Percentiles rank a stretch among this genome's conserved stretches.
Conservation (phyloP, 2,113 vertebrate species). For the Phyllostomus discolor region DNA sequence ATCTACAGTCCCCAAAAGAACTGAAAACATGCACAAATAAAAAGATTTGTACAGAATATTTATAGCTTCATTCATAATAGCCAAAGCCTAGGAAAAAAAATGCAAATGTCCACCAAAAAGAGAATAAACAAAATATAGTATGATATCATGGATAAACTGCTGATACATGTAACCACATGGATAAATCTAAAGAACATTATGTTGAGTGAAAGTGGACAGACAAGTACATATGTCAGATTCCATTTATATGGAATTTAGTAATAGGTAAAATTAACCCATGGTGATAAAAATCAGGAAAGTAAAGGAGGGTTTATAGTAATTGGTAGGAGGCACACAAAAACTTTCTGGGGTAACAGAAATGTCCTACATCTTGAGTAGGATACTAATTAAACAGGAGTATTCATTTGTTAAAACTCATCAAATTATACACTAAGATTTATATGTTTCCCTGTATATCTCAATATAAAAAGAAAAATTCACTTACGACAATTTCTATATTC, state of each 20-base stretch:
- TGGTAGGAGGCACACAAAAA: not conserved
- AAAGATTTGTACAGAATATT: not conserved
- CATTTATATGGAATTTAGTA: not conserved
- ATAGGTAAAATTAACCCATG: not conserved
- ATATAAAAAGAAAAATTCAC: not conserved
- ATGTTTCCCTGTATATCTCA: not conserved
- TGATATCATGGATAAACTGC: not conserved
- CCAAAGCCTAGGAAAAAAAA: not conserved
- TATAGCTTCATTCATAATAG: not conserved
- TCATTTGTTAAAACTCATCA: not conserved
- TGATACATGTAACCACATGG: not conserved
- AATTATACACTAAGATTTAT: not conserved
- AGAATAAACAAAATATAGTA: not conserved
- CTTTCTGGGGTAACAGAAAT: not conserved
- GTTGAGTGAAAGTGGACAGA: not conserved
- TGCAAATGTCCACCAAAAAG: not conserved
- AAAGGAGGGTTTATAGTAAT: not conserved
- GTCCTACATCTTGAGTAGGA: not conserved
- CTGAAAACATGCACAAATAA: not conserved
- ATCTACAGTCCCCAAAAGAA: not conserved
- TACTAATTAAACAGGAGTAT: not conserved
- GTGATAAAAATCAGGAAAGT: not conserved
- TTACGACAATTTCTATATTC: slow-evolving; percentile 28
- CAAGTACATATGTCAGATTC: not conserved
- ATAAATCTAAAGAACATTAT: not conserved